Base-by-base conservation (phyloP, 35 echinoderm and acorn worm genomes). In the Stichopus chloronotus region DNA sequence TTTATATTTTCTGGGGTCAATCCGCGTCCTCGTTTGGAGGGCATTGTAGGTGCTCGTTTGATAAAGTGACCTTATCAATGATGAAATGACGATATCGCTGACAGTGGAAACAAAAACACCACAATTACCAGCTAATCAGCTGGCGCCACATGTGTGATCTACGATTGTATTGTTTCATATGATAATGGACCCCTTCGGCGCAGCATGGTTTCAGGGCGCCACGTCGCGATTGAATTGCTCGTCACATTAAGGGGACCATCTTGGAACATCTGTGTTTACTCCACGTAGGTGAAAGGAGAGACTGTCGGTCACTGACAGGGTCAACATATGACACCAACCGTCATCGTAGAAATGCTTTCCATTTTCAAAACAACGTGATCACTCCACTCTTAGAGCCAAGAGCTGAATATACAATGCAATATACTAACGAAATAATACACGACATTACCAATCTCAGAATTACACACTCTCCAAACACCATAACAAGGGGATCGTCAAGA, bases 81-180 rank as follows among this genome's bases (percentile, higher is more conserved):
- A 52, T 7, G 57, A 57, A 72, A 72, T n/a, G 60, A 52, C 22
- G 87, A 89, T 72, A 72, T 24, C 87, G 80, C 52, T 53, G 52
- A 54, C 59, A 63, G 59, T 52, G 59, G 60, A 89, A 63, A 89
- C 57, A 59, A 89, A 89, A 59, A 89, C 21, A 89, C 6, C 20
- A 72, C 57, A 89, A 89, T 89, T 89, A 89, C 82, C 19, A 71
- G 12, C 87, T 89, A 71, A 89, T 89, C 82, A 89, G 87, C 52
- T 61, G 60, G 60, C 87, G 57, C 87, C 57, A 72, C 87, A 89
- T 89, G 87, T 89, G 55, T 20, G 9, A 53, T 89, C 23, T 89
- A 19, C 10, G 43, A 71, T 58, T 89, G 10, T 56, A 55, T 89
- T 63, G 16, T 16, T 89, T 8, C 5, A 21, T 25, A 8, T 89